Evolutionary conservation across 1,140 invertebrate genomes (phyloP), one percentile per base, ranked within the genome.

Genomic region (Ceratosolen solmsi): DNA sequence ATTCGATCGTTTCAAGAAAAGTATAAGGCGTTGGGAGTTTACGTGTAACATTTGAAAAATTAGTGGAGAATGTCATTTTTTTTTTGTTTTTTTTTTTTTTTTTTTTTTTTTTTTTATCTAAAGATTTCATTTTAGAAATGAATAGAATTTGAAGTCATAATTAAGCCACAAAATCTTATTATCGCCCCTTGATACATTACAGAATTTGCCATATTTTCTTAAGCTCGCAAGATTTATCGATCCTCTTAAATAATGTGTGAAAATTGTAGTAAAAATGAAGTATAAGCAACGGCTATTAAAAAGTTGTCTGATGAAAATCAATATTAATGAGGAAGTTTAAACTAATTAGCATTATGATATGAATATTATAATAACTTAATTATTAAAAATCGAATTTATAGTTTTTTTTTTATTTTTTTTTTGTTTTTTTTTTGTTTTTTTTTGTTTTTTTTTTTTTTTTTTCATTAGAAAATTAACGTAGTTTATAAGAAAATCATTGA

Each of bases 111-210:
- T n/a, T n/a, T n/a, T n/a, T n/a, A n/a, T n/a, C n/a, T n/a, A 27
- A n/a, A 36, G 36, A 27, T n/a, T 49, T 27, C n/a, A 38, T 41
- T 77, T 38, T 36, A 25, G 38, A 36, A 27, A 1, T 36, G 49
- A n/a, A 41, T 58, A 72, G 73, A 74, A 74, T 22, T 49, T 79
- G 82, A 83, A 83, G 82, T 74, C 82, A 83, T 83, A 83, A 83
- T 83, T 79, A 83, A 83, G 70, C 38, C 15, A 60, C 49, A 36
- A 65, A 78, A 73, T 30, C 81, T 73, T 58, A 54, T 82, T 79
- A 78, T 65, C 25, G n/a, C 9, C 3, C n/a, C 38, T 11, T 49
- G 73, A 58, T 81, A 25, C 54, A 63, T 73, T 73, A 27, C 56
- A 17, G 54, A 51, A 73, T 63, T 49, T 38, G 36, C 9, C n/a